Evolutionary conservation across 1,140 invertebrate genomes (phyloP).

Genomic region (Saccostrea echinata): DNA sequence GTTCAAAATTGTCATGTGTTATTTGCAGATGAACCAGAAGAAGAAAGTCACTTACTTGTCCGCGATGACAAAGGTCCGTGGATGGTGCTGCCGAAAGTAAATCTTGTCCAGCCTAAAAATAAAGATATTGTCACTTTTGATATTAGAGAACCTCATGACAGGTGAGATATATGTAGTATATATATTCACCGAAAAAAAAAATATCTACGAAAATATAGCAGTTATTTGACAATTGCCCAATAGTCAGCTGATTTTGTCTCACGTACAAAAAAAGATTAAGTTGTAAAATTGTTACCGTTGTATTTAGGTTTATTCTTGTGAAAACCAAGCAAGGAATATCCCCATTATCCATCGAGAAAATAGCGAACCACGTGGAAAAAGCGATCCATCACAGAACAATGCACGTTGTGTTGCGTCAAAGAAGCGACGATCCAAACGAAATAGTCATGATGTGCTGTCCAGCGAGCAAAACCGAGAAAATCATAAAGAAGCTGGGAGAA

Average conservation of each 20-base stretch:
- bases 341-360: conserved; percentile 53
- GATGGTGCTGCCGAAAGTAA: conserved; percentile 55
- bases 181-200: neutral
- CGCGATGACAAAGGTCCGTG: conserved; percentile 53
- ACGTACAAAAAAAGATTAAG: neutral
- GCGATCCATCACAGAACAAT: conserved; percentile 56
- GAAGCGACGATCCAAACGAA: conserved; percentile 57
- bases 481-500: conserved; percentile 61
- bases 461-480: conserved; percentile 52
- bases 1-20: neutral
- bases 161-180: conserved; percentile 49
- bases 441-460: conserved; percentile 61
- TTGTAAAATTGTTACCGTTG: neutral
- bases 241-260: neutral
- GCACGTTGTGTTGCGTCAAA: conserved; percentile 65
- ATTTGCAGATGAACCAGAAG: conserved; percentile 58
- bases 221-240: neutral
- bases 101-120: conserved; percentile 66
- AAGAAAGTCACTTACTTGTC: conserved; percentile 62
- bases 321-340: conserved; percentile 59
- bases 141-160: conserved; percentile 56
- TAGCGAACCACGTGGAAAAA: conserved; percentile 52
- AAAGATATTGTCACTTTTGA: conserved; percentile 70
- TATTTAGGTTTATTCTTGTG: conserved; percentile 60
- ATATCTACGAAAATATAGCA: neutral